These are phyloP conservation scores for Electrona antarctica DNA, from an alignment of 2,113 vertebrate genomes.

Conservation along the genomic window DNA sequence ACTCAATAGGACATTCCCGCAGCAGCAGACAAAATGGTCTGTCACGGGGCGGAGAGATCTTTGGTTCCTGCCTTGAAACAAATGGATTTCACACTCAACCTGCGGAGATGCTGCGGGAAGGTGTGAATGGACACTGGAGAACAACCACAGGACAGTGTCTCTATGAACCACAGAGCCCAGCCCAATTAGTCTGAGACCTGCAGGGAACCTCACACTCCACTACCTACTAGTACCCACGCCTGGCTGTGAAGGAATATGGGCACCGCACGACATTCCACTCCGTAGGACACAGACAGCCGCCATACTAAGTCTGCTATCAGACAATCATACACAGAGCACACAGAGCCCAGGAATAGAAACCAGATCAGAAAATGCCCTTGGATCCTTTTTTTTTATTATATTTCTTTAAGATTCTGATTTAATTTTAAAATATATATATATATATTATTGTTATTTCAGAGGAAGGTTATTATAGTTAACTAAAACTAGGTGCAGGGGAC, in stretches of 20 bases:
- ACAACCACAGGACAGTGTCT: constrained; percentile 58
- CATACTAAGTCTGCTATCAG: constrained; percentile 34
- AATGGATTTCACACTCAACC: constrained; percentile 73
- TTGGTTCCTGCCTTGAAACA: constrained; percentile 69
- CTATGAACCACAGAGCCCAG: constrained; percentile 43
- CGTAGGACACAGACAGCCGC: constrained; percentile 51
- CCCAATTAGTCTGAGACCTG: constrained; percentile 61
- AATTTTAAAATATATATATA: no score
- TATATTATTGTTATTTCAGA: no score
- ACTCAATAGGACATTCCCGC: constrained; percentile 64
- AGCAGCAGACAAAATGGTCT: constrained; percentile 58
- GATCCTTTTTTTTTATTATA: no score
- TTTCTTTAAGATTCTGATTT: no score
- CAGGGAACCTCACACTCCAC: constrained; percentile 43
- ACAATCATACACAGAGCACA: constrained; percentile 17
- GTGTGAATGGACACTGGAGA: constrained; percentile 69
- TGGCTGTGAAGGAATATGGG: constrained; percentile 42
- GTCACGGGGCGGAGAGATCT: constrained; percentile 55
- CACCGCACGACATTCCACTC: constrained; percentile 46
- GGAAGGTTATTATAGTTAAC: no score
- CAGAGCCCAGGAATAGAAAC: constrained; percentile 9
- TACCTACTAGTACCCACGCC: constrained; percentile 10
- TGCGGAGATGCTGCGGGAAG: constrained; percentile 57
- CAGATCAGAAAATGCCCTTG: no score
- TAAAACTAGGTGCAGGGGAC: no score